Evolutionary conservation across 2,888 invertebrate species (phyloP).

Genomic region (Trissolcus brochymenae): DNA sequence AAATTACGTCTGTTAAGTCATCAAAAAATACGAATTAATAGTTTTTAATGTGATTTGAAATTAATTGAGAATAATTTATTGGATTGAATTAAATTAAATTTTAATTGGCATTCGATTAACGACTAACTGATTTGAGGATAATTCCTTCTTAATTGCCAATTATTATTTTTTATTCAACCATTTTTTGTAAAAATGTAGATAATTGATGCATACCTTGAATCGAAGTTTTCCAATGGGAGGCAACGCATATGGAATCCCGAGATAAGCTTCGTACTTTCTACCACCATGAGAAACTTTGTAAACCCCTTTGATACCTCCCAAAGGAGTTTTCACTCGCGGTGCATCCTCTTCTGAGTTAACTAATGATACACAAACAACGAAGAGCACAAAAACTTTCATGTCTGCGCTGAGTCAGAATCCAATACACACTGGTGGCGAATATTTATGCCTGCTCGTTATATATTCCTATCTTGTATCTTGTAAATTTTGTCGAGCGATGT

Average conservation of each 20-base stretch:
- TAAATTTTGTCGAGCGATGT: neutral
- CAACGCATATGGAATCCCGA: slow-evolving; percentile 64
- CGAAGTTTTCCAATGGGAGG: slow-evolving; percentile 62
- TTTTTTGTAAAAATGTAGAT: neutral
- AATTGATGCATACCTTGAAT: slow-evolving; percentile 59
- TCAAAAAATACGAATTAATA: too few species aligned
- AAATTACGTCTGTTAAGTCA: neutral
- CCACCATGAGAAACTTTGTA: slow-evolving; percentile 60
- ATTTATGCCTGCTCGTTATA: slow-evolving; percentile 8
- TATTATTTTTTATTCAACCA: too few species aligned
- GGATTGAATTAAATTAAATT: too few species aligned
- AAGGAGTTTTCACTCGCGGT: slow-evolving; percentile 59
- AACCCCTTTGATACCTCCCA: slow-evolving; percentile 61
- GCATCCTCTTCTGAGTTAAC: slow-evolving; percentile 31
- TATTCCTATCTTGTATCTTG: slow-evolving; percentile 16
- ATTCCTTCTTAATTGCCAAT: too few species aligned
- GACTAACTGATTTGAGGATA: too few species aligned
- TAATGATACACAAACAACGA: neutral
- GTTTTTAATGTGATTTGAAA: too few species aligned
- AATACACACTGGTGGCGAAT: slow-evolving; percentile 9
- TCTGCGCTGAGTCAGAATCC: slow-evolving; percentile 5
- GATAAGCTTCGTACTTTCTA: slow-evolving; percentile 59
- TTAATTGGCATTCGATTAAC: too few species aligned
- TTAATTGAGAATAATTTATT: too few species aligned
- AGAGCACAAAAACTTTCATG: slow-evolving; percentile 17